Evolutionary conservation across 35 echinoderm and acorn worm species (phyloP), one percentile per base, ranked within the genome.

Genomic region (Ophiothrix spiculata): DNA sequence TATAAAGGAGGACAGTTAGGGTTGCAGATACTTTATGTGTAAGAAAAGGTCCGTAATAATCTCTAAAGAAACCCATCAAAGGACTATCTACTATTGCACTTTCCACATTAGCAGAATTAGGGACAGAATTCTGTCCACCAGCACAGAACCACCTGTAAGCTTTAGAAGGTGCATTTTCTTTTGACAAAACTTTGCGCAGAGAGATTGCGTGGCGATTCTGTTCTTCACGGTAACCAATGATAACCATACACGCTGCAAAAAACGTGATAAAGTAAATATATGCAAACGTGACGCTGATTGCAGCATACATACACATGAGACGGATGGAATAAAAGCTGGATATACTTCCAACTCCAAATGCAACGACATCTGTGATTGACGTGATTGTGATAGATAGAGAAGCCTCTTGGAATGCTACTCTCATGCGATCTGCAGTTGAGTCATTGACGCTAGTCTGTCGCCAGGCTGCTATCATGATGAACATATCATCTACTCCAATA

Each of bases 401-500:
- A 14, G 89, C 89, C 35, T 91, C 89, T 56, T 37, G 31, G 37
- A 91, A 60, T 0, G 89, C 74, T 38, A 86, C 54, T 28, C 40
- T 31, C 82, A 91, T 77, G 40, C 89, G 82, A 8, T 91, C 56
- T 86, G 33, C 74, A 17, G 80, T 39, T 32, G 82, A 42, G 10
- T 39, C 16, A 0, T 40, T 8, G 15, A 39, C 10, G 14, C 21
- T 78, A 0, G 89, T 91, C 37, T 34, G 36, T 1, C 89, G 81
- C 89, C 89, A 91, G 16, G 89, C 37, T 56, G 82, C 42, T 45
- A 91, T 14, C 45, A 91, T 83, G 31, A 91, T 91, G 39, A 91
- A 91, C 77, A 86, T 86, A 35, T 91, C 89, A 80, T 91, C 89
- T 49, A 86, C 40, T 4, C 89, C 89, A 73, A 91, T 85, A 64